Evolutionary conservation across 2,113 vertebrate species (phyloP).

Genomic region (Muntiacus reevesi): DNA sequence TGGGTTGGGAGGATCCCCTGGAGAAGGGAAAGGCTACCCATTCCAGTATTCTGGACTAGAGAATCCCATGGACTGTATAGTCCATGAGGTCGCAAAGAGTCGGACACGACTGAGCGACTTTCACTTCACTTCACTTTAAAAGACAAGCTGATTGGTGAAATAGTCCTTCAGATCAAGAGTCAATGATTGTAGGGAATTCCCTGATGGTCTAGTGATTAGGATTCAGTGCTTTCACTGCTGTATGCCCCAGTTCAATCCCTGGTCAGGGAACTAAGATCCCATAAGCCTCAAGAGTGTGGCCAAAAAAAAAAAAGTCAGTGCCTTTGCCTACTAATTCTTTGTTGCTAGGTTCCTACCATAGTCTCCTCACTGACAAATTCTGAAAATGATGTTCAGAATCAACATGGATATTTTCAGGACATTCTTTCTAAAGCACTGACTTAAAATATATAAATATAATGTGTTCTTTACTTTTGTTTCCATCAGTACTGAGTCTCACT

Average conservation of each 20-base stretch:
- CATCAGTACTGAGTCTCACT: not conserved
- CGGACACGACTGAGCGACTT: not conserved
- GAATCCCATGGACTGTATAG: not conserved
- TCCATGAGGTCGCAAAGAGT: not conserved
- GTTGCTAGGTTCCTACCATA: not conserved
- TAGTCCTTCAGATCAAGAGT: not conserved
- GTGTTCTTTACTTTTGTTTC: not conserved
- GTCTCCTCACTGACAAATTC: not conserved
- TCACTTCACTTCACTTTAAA: not conserved
- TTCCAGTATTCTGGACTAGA: not conserved
- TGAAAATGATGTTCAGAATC: not conserved
- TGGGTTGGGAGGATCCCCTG: not conserved
- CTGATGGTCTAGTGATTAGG: not conserved
- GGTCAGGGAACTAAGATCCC: not conserved
- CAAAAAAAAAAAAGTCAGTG: not conserved
- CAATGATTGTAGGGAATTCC: not conserved
- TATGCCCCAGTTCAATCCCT: not conserved
- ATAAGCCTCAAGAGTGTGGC: not conserved
- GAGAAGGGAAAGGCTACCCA: not conserved
- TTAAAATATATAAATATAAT: not conserved
- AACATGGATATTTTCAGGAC: not conserved
- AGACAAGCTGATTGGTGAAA: not conserved
- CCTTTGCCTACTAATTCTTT: not conserved
- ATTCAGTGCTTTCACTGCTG: not conserved
- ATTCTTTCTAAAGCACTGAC: not conserved